A percentile compares a stretch with the other conserved stretches of the same genome.
Conservation (phyloP, 1,140 invertebrate species). For the Pectinophora gossypiella region DNA sequence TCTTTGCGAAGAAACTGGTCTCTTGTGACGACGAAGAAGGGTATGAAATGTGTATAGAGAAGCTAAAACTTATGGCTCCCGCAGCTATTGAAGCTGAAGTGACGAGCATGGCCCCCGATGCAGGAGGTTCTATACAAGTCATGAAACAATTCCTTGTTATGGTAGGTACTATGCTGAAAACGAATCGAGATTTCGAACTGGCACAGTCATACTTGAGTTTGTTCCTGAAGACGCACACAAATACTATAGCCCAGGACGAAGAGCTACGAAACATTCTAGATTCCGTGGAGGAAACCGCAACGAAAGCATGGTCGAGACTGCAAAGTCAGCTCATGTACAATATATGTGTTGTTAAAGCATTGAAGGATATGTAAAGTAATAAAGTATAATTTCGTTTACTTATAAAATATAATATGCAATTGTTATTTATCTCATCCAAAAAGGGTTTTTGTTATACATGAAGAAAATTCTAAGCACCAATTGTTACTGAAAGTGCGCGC, state of each 20-base stretch:
- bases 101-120: constrained; percentile 84
- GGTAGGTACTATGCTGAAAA: constrained; percentile 83
- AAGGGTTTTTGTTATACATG: too few relatives aligned
- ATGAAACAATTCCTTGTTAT: constrained; percentile 89
- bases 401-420: too few relatives aligned
- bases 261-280: constrained; percentile 77
- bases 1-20: constrained; percentile 80
- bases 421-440: too few relatives aligned
- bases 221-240: constrained; percentile 91
- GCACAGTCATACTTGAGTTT: constrained; percentile 93
- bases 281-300: constrained; percentile 77
- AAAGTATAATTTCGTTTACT: too few relatives aligned
- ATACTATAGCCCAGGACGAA: constrained; percentile 76
- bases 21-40: constrained; percentile 53
- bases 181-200: constrained; percentile 93
- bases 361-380: constrained; percentile 80
- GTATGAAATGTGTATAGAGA: constrained; percentile 79
- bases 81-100: constrained; percentile 94
- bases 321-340: constrained; percentile 85
- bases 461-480: too few relatives aligned
- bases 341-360: constrained; percentile 84
- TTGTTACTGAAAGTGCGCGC: too few relatives aligned
- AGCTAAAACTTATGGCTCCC: constrained; percentile 89
- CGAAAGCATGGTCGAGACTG: constrained; percentile 80
- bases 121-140: constrained; percentile 80